Percentiles rank a stretch among this genome's conserved stretches.
Evolutionary conservation across 2,113 vertebrate genomes (phyloP).

Genomic region (Indri indri): DNA sequence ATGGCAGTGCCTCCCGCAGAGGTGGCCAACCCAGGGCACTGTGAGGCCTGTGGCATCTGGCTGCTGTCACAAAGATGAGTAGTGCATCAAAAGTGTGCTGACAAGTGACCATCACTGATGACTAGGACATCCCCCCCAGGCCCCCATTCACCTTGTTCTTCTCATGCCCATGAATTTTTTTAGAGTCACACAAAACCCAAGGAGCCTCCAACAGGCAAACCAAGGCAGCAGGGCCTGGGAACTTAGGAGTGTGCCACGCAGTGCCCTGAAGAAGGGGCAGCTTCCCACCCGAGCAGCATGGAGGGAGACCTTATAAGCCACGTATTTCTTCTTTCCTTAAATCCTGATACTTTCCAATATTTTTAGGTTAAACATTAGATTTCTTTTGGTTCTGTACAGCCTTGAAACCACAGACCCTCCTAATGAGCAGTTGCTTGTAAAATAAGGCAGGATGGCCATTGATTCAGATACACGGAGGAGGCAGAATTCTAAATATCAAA

Average conservation of each 20-base stretch:
- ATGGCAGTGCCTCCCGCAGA: not conserved
- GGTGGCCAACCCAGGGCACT: not conserved
- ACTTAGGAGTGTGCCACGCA: not conserved
- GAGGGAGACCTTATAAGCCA: not conserved
- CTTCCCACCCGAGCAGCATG: not conserved
- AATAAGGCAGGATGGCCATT: not conserved
- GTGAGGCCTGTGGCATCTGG: not conserved
- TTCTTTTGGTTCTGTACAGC: not conserved
- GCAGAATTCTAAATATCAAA: slow-evolving; percentile 48
- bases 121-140: not conserved
- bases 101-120: not conserved
- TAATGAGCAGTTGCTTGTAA: not conserved
- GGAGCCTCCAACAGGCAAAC: not conserved
- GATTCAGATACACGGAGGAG: not conserved
- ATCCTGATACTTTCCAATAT: not conserved
- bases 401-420: slow-evolving; percentile 2
- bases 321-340: not conserved
- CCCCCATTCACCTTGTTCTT: not conserved
- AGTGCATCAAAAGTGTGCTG: not conserved
- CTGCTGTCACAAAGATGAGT: not conserved
- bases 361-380: not conserved
- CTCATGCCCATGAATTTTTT: not conserved
- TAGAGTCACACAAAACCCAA: not conserved
- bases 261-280: not conserved
- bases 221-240: not conserved